A percentile compares a stretch with the other conserved stretches of the same genome.
Evolutionary conservation across 2,888 invertebrate species (phyloP).

Genomic region (Nezara viridula): DNA sequence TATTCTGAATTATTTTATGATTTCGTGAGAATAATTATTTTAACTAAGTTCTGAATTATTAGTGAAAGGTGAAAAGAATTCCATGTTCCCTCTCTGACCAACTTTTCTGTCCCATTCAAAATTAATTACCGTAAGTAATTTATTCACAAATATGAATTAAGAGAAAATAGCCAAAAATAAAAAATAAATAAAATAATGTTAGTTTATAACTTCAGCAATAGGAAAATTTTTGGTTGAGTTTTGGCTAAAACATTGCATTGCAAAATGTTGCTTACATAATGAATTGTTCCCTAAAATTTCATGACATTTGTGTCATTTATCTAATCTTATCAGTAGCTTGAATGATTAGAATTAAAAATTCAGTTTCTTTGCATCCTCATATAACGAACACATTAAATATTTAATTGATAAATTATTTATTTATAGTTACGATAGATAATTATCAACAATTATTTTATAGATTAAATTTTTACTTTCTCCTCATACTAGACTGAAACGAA

Average conservation of each 20-base stretch:
- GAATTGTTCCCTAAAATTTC: constrained; percentile 12
- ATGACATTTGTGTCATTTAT: neutral
- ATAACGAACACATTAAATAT: neutral
- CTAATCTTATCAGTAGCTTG: constrained; percentile 11
- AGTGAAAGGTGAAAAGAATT: neutral
- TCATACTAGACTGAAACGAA: too few relatives aligned
- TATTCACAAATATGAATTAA: neutral
- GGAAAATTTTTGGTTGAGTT: neutral
- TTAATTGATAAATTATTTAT: neutral
- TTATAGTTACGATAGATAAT: too few relatives aligned
- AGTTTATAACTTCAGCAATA: neutral
- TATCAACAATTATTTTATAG: too few relatives aligned
- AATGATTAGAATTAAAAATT: constrained; percentile 13
- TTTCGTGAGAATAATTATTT: neutral
- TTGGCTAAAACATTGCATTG: neutral
- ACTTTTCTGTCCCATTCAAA: neutral
- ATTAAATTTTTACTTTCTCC: too few relatives aligned
- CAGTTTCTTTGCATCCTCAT: neutral
- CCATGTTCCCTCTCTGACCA: neutral
- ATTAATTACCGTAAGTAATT: neutral
- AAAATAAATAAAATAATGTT: too few relatives aligned
- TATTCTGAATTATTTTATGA: neutral
- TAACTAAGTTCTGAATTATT: neutral
- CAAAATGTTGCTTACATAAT: neutral
- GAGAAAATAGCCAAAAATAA: neutral